Evolutionary conservation across 2,888 invertebrate species (phyloP), one percentile per base, ranked within the genome.

Genomic region (Auanema freiburgensis): DNA sequence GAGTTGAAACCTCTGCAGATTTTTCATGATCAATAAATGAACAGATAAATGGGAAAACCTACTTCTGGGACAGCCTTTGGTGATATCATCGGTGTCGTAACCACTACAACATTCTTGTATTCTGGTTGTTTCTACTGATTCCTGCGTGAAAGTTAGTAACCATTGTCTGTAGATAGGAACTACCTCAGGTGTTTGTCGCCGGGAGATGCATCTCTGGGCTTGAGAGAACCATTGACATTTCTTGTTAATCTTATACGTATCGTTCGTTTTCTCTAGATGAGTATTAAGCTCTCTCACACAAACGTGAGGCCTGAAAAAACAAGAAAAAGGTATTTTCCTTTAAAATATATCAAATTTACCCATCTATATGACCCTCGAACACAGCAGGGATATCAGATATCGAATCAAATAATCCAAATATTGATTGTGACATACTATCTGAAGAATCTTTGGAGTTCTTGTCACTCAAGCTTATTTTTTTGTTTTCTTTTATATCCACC

Each of bases 21-120:
- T 8, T 5, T 33, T 33, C 33, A 33, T 16, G 46, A 43, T 12
- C 43, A 43, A 43, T 43, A n/a, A n/a, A n/a, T 43, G 12, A n/a
- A 43, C 16, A 46, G 46, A 46, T 46, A 8, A 46, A 46, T 3
- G 21, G 3, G 4, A 46, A 46, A 23, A 23, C 14, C 18, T 6
- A 60, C 60, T 55, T 18, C 43, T 42, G 4, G 24, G 16, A 25
- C 60, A 60, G 0, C 60, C 60, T 6, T 53, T 51, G 11, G 42
- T 12, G 23, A 54, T 60, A 18, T 54, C 55, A 21, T 21, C 42
- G 0, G 60, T 60, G 10, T 53, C 40, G 21, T 44, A 60, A 11
- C 60, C 60, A 4, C 46, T 44, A 21, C 60, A 60, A 23, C 60
- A 60, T 16, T 60, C 60, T 44, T 60, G 60, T 24, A 60, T 54